Evolutionary conservation across 2,888 invertebrate genomes (phyloP).

Genomic region (Euproctis similis): DNA sequence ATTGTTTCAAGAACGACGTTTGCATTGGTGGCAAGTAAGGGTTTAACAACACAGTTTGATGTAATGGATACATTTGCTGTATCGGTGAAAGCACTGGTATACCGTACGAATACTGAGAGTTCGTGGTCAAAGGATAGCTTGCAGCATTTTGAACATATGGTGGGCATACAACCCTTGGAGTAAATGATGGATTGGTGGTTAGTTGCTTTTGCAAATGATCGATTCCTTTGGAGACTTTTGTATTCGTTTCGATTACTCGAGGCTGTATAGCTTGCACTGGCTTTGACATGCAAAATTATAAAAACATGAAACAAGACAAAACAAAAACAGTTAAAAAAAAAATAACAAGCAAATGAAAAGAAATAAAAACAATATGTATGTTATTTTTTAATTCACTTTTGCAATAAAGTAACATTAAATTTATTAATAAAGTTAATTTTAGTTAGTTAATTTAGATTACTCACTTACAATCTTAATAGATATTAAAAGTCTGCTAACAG

Average conservation of each 20-base stretch:
- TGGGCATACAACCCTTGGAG: conserved; percentile 64
- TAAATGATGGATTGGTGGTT: conserved; percentile 67
- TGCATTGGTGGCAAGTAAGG: conserved; percentile 64
- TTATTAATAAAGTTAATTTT: no score
- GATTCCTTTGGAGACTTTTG: conserved; percentile 51
- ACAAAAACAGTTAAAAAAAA: conserved; percentile 53
- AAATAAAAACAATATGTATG: neutral
- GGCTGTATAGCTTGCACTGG: conserved; percentile 75
- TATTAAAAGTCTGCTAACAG: no score
- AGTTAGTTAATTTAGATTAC: no score
- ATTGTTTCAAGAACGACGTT: conserved; percentile 56
- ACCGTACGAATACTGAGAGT: conserved; percentile 44
- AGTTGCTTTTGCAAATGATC: conserved; percentile 63
- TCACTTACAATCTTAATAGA: no score
- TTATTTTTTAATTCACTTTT: no score
- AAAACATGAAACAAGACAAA: conserved; percentile 60
- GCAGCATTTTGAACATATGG: conserved; percentile 60
- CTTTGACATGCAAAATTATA: conserved; percentile 48
- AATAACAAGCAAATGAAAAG: conserved; percentile 4
- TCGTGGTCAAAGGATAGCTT: conserved; percentile 42
- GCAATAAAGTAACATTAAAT: neutral
- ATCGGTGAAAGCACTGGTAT: conserved; percentile 61
- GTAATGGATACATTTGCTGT: conserved; percentile 64
- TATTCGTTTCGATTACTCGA: conserved; percentile 64
- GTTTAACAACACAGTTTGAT: conserved; percentile 60